Base-by-base conservation (phyloP, 2,113 vertebrate species). In the Neodon shergylaensis region DNA sequence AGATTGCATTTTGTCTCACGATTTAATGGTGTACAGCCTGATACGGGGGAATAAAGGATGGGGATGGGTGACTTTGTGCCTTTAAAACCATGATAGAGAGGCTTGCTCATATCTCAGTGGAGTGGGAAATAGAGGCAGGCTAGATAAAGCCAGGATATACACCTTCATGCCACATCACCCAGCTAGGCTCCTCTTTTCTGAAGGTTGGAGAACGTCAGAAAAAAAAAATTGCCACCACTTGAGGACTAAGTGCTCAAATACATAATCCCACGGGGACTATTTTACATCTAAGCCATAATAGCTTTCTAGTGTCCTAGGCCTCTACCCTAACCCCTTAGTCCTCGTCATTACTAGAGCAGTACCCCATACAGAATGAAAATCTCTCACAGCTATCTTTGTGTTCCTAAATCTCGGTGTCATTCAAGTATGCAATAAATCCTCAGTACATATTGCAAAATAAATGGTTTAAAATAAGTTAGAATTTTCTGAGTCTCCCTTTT, bases 281-380 rank as follows among this genome's bases (percentile, higher is more conserved):
- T 68, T 61, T 66, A 13, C 16, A 47, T 33, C 28, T 28, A 47
- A 47, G 36, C 7, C 31, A 13, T 22, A 36, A 24, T 12, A 21
- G 28, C 63, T 24, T 49, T 17, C 8, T 68, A 7, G 36, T 31
- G 13, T 31, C 13, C 36, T 31, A 61, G n/a, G n/a, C 7, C 6
- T 65, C 24, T 19, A 16, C 8, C 13, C 4, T 72, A 3, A 17
- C n/a, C n/a, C 2, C 0, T 4, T 26, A 3, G 8, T 19, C 52
- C 49, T 94, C 3, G 36, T 28, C 21, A 42, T 66, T 85, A 2
- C 39, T 63, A 89, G 2, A 65, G 3, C 44, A 21, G 22, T 22
- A 36, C 22, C 7, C 58, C 14, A 68, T 0, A 74, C 11, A 77
- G 8, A 13, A 14, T 39, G 8, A 66, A 81, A n/a, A 4, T 31